These are phyloP conservation scores for Lamellibrachia satsuma DNA, from an alignment of 2,888 invertebrate genomes.

Conservation along the genomic window DNA sequence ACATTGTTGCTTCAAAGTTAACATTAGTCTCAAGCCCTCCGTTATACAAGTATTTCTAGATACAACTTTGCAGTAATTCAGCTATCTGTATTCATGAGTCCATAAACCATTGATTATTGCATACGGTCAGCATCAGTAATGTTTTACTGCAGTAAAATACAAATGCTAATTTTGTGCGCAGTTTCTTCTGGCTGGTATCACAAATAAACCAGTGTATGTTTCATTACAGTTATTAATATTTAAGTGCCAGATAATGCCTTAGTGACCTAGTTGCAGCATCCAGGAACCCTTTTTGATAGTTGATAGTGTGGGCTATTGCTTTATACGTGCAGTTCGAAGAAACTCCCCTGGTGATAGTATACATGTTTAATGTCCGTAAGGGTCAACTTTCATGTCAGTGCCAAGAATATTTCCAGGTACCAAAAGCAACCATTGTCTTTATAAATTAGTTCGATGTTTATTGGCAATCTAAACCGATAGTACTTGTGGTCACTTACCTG, in stretches of 20 bases:
- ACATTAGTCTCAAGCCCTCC: no score
- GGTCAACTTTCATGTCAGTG: not conserved
- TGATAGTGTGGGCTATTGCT: conserved; percentile 17
- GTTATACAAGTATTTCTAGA: not conserved
- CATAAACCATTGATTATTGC: not conserved
- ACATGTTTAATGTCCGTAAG: not conserved
- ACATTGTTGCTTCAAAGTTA: not conserved
- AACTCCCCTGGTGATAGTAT: not conserved
- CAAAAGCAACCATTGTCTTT: not conserved
- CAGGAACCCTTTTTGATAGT: not conserved
- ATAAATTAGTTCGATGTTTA: not conserved
- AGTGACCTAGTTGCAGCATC: not conserved
- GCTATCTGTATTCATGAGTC: not conserved
- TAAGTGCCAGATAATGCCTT: not conserved
- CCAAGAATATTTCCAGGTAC: not conserved
- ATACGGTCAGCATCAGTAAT: not conserved
- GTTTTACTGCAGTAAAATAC: not conserved
- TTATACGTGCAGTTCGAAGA: not conserved
- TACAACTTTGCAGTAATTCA: not conserved
- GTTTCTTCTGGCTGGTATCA: not conserved
- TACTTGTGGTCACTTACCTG: no score
- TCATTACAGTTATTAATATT: not conserved
- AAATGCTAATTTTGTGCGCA: no score
- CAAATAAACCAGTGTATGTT: not conserved
- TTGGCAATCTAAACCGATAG: not conserved